Evolutionary conservation across 2,888 invertebrate species (phyloP).

Genomic region (Ichneumoninae sp.): DNA sequence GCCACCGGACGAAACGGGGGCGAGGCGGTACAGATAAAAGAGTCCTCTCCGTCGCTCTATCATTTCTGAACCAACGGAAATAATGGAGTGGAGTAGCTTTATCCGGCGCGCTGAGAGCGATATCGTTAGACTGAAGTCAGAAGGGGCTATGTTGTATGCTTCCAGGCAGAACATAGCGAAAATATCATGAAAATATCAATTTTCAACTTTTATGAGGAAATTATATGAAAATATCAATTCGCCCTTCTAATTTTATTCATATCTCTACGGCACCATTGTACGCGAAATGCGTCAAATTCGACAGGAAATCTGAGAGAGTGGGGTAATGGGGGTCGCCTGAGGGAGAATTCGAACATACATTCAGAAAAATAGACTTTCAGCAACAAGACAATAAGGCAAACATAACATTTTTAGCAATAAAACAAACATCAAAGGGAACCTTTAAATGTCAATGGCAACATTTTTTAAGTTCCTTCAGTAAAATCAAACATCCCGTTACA

Average conservation of each 20-base stretch:
- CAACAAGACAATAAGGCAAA: too few relatives aligned
- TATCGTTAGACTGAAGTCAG: neutral
- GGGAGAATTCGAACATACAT: too few relatives aligned
- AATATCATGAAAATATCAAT: too few relatives aligned
- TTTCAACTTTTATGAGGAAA: too few relatives aligned
- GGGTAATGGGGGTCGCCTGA: too few relatives aligned
- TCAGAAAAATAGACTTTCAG: too few relatives aligned
- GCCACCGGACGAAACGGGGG: neutral
- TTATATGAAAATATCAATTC: too few relatives aligned
- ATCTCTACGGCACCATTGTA: neutral
- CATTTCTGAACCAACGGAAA: slow-evolving; percentile 1
- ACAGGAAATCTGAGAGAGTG: neutral
- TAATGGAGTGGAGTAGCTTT: neutral
- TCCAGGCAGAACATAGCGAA: neutral
- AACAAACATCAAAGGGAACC: too few relatives aligned
- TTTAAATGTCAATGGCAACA: too few relatives aligned
- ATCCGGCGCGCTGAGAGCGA: slow-evolving; percentile 6
- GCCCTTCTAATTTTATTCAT: neutral
- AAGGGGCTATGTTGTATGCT: neutral
- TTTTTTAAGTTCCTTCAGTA: too few relatives aligned
- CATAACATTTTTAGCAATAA: too few relatives aligned
- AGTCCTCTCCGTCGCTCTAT: neutral
- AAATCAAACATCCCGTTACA: too few relatives aligned
- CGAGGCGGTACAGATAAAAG: neutral
- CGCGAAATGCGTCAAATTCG: neutral